These are phyloP conservation scores for Sebastes oblongus DNA, from an alignment of 2,797 vertebrate species.

Conservation along the genomic window DNA sequence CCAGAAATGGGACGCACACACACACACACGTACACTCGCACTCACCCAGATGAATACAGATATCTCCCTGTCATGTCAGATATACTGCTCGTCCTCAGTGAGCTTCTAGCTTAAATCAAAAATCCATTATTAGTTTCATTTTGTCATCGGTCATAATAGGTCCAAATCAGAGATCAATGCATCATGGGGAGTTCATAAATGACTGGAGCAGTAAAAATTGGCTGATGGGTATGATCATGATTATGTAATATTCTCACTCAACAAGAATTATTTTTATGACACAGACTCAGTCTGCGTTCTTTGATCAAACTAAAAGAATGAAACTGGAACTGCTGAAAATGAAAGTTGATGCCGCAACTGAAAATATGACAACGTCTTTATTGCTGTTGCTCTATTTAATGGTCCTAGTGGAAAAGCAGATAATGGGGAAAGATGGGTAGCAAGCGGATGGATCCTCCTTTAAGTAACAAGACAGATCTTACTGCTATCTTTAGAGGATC, in stretches of 20 bases:
- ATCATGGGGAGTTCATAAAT: conserved; percentile 56
- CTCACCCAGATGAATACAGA: conserved; percentile 57
- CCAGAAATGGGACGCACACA: conserved; percentile 34
- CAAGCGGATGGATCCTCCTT: neutral
- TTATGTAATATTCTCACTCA: conserved; percentile 48
- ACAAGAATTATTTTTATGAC: conserved; percentile 37
- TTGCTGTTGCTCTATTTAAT: neutral
- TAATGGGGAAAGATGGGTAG: neutral
- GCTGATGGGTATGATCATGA: conserved; percentile 43
- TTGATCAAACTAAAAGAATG: conserved; percentile 35
- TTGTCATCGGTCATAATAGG: conserved; percentile 58
- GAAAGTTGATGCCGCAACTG: neutral
- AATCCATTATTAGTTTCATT: conserved; percentile 67
- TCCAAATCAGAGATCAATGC: conserved; percentile 61
- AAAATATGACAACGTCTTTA: neutral
- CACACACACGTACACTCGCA: neutral
- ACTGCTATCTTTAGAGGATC: neutral
- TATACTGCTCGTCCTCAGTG: conserved; percentile 44
- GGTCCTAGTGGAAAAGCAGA: neutral
- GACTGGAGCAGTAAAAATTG: conserved; percentile 55
- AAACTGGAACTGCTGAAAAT: conserved; percentile 3
- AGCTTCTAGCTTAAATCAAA: conserved; percentile 61
- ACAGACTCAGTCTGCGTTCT: neutral
- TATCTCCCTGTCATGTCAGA: conserved; percentile 57
- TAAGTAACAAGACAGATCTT: neutral